Conservation (phyloP, 2,113 vertebrate species). For the Xenopus laevis region DNA sequence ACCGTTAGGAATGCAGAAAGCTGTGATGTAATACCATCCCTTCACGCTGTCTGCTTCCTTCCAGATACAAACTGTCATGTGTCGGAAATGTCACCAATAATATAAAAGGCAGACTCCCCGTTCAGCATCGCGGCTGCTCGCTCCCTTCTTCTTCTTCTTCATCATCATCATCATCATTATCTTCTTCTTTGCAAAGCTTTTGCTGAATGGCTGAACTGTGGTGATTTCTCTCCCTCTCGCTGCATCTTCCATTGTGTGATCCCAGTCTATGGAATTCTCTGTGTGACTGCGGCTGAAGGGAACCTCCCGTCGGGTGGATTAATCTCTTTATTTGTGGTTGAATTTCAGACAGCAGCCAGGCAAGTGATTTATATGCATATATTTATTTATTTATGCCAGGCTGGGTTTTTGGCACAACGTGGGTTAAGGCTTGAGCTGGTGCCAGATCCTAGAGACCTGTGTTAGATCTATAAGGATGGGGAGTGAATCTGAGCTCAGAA, state of each 20-base stretch:
- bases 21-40: constrained; percentile 69
- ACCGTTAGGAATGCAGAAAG: constrained; percentile 65
- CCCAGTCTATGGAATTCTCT: no score
- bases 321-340: constrained; percentile 70
- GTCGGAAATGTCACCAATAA: constrained; percentile 89
- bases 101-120: constrained; percentile 78
- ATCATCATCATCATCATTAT: not conserved
- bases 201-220: constrained; percentile 64
- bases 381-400: not conserved
- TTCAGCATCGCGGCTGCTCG: constrained; percentile 68
- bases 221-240: no score
- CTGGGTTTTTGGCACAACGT: no score
- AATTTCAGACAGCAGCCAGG: constrained; percentile 71
- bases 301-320: constrained; percentile 81
- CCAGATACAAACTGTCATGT: constrained; percentile 90
- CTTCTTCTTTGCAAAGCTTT: constrained; percentile 61
- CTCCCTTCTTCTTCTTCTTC: constrained; percentile 42
- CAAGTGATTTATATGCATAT: constrained; percentile 59
- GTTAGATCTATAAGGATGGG: no score
- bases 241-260: no score
- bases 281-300: no score
- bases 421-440: no score
- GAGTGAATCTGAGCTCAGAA: constrained; percentile 52
- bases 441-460: no score
- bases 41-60: constrained; percentile 68